phyloP scores from a whole-genome alignment of 2,113 vertebrate species.

The Neomonachus schauinslandi region DNA sequence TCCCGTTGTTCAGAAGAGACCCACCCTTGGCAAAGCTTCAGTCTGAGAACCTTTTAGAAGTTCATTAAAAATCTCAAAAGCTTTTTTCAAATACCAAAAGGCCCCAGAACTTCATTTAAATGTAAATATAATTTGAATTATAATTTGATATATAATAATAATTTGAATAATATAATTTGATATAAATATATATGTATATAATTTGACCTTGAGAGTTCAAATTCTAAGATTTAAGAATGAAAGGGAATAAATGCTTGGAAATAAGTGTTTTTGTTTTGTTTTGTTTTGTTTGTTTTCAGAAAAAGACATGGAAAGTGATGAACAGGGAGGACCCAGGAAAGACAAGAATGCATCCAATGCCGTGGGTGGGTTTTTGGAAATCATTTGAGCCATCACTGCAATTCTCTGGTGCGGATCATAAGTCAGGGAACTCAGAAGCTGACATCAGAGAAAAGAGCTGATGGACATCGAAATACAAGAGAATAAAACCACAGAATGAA shows the following conservation, averaged over 20 bases:
- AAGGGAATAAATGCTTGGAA: constrained; percentile 2
- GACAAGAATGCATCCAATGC: not conserved
- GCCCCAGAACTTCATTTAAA: constrained; percentile 56
- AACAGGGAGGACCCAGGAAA: not conserved
- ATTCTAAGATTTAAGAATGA: constrained; percentile 55
- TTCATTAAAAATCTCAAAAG: constrained; percentile 67
- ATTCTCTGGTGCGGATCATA: not conserved
- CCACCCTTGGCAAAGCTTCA: constrained; percentile 19
- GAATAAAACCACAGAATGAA: not conserved
- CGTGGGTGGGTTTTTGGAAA: rapidly evolving
- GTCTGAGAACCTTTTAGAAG: constrained; percentile 56
- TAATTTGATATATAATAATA: no score
- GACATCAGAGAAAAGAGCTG: not conserved
- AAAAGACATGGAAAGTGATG: not conserved
- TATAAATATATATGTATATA: no score
- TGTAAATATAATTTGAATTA: constrained; percentile 73
- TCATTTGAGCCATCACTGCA: not conserved
- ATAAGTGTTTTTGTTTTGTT: not conserved
- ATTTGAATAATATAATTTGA: no score
- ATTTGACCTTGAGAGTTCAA: constrained; percentile 32
- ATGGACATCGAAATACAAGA: not conserved
- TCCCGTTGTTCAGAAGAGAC: constrained; percentile 39
- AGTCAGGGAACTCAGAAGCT: not conserved
- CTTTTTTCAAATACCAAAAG: constrained; percentile 63
- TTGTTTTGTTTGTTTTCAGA: not conserved